phyloP scores from a whole-genome alignment of 2,113 vertebrate species.

The Erpornis zantholeuca region DNA sequence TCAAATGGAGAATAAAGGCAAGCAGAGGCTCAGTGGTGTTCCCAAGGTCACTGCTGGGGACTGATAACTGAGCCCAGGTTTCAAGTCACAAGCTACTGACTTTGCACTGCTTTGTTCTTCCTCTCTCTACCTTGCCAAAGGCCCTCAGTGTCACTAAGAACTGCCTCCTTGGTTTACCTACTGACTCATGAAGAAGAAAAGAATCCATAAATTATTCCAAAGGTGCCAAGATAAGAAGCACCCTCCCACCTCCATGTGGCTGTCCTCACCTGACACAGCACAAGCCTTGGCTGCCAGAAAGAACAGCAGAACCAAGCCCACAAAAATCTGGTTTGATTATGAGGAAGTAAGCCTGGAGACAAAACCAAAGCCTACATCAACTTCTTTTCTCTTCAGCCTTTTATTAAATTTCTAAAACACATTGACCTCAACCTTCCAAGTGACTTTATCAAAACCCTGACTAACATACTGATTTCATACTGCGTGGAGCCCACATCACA shows the following conservation, averaged over 20 bases:
- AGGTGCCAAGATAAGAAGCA: not conserved
- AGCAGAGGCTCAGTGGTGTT: not conserved
- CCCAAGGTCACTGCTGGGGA: not conserved
- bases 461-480: not conserved
- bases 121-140: not conserved
- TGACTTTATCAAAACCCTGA: not conserved
- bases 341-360: not conserved
- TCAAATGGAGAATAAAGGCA: not conserved
- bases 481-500: accelerated
- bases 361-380: not conserved
- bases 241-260: accelerated
- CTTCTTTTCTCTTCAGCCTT: not conserved
- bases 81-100: not conserved
- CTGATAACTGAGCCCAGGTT: not conserved
- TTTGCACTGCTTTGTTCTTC: not conserved
- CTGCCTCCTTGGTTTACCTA: not conserved
- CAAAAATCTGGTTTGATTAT: not conserved
- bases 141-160: not conserved
- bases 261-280: not conserved
- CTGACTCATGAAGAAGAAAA: not conserved
- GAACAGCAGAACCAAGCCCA: not conserved
- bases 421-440: not conserved
- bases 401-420: not conserved
- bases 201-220: not conserved
- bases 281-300: not conserved